Base-by-base conservation (phyloP, 2,888 invertebrate genomes). In the Hydropsyche betteni region DNA sequence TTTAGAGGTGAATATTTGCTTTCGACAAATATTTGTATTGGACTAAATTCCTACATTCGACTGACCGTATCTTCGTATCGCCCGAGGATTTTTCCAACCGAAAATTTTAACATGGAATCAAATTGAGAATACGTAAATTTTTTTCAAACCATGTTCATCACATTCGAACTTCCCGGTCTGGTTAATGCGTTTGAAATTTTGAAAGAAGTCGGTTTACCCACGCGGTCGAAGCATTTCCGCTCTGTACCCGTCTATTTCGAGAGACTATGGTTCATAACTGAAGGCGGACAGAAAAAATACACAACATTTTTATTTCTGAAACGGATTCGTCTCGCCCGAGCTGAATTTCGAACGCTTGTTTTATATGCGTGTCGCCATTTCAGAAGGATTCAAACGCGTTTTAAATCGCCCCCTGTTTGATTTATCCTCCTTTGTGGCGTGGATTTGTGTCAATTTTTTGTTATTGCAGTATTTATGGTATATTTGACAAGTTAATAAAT, bases 1-100 rank as follows among this genome's bases (percentile, higher is more conserved):
- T 72, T 55, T 72, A 55, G 55, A 72, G 61, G 58, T 72, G 72
- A 58, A 61, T 61, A 61, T 72, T 72, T 72, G 61, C 72, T n/a
- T 58, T 58, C 38, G 58, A 58, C 44, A 36, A 72, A 72, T 72
- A 72, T 72, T 72, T 72, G 61, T 72, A 58, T 61, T 72, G 72
- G 72, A 58, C 72, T 36, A 58, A 72, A 61, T 72, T 72, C 61
- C 72, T 72, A 72, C 72, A 36, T 72, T 55, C 61, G 55, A 58
- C 55, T 72, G 72, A 61, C 72, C 72, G 44, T 72, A 58, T 72
- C 72, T 69, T 69, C 52, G 14, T 16, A 24, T 69, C 51, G 69
- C 14, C 16, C 44, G 44, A 44, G 44, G 44, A 44, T 44, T 44
- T 10, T 44, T 6, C 3, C 10, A 1, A 8, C 1, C 44, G 1